Evolutionary conservation across 2,113 vertebrate genomes (phyloP).

Genomic region (Campylomormyrus tamandua): DNA sequence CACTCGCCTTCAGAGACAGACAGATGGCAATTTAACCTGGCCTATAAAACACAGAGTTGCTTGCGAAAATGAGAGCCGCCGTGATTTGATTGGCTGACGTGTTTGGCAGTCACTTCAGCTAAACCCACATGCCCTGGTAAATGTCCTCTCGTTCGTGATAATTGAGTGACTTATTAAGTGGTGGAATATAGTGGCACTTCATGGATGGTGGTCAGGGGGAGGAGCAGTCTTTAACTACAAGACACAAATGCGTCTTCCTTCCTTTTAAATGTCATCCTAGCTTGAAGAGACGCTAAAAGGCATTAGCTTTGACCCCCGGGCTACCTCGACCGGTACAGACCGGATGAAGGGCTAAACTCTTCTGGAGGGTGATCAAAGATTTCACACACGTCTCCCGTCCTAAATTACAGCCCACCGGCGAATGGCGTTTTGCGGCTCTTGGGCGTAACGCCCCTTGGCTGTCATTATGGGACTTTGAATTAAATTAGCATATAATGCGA

Average conservation of each 20-base stretch:
- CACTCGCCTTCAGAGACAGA: not conserved
- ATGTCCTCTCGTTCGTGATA: not conserved
- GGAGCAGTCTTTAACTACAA: not conserved
- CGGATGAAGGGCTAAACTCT: not conserved
- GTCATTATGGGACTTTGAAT: not conserved
- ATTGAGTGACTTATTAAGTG: conserved; percentile 12
- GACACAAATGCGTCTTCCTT: not conserved
- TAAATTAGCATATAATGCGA: conserved; percentile 8
- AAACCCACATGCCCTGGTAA: not conserved
- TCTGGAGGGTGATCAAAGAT: not conserved
- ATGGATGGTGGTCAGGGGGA: not conserved
- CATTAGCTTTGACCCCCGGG: not conserved
- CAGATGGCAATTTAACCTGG: not conserved
- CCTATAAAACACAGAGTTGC: not conserved
- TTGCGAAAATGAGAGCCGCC: not conserved
- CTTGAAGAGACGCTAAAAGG: not conserved
- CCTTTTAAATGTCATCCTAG: not conserved
- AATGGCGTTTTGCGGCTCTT: not conserved
- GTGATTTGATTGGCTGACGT: not conserved
- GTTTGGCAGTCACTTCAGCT: not conserved
- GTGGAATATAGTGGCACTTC: not conserved
- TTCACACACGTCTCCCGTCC: not conserved
- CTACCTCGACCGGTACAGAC: not conserved
- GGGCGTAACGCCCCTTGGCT: not conserved
- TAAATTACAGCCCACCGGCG: not conserved